These are phyloP conservation scores for Andrena praecox DNA, from an alignment of 2,888 invertebrate genomes.

Conservation along the genomic window DNA sequence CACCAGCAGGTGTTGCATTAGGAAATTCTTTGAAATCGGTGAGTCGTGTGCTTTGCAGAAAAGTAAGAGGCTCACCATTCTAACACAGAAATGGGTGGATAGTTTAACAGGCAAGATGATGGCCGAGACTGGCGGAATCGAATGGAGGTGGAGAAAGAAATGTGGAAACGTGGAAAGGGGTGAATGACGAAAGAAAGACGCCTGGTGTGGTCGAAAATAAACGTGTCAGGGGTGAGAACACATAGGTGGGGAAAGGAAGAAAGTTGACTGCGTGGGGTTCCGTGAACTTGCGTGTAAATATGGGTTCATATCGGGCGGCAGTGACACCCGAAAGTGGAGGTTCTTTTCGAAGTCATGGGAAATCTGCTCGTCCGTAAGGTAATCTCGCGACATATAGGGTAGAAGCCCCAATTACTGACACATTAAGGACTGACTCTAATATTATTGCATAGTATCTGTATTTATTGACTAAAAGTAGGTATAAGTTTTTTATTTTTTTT, in stretches of 20 bases:
- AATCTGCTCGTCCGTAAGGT: conserved; percentile 74
- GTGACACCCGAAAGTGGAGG: conserved; percentile 67
- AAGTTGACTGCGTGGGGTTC: conserved; percentile 63
- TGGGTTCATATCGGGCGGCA: conserved; percentile 53
- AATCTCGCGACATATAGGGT: conserved; percentile 36
- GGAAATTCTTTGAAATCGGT: background rate
- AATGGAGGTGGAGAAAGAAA: background rate
- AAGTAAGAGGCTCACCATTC: too few relatives aligned
- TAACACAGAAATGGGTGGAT: background rate
- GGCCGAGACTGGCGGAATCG: conserved; percentile 4
- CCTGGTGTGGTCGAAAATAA: conserved; percentile 54
- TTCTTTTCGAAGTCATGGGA: conserved; percentile 75
- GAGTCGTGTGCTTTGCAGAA: background rate
- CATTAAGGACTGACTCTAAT: too few relatives aligned
- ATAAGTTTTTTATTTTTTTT: too few relatives aligned
- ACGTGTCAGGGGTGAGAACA: conserved; percentile 57
- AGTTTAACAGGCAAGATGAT: background rate
- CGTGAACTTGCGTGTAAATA: conserved; percentile 66
- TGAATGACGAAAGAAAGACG: conserved; percentile 50
- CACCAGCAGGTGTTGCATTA: background rate
- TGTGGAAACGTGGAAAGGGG: conserved; percentile 30
- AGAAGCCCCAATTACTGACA: too few relatives aligned
- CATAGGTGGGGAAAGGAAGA: conserved; percentile 50
- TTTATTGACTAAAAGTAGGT: too few relatives aligned
- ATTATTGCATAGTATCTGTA: too few relatives aligned